Base-by-base conservation (phyloP, 2,888 invertebrate species). In the Agrypnus murinus region DNA sequence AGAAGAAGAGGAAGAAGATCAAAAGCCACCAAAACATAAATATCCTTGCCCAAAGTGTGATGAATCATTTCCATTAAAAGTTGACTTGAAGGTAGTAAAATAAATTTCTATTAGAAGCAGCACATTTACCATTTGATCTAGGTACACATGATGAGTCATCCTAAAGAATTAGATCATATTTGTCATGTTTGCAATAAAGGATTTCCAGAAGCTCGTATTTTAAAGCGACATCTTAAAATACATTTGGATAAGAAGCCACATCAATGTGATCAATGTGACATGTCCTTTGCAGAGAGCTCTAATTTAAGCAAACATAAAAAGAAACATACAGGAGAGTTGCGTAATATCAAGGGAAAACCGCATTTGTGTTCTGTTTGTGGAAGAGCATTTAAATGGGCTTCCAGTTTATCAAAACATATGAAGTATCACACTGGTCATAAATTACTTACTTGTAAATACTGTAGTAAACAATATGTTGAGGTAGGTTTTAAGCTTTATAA, bases 351-450 rank as follows among this genome's bases (percentile, higher is more conserved):
- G 63, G 86, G 86, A 34, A 85, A 82, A 79, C 86, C 84, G 71
- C 86, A 81, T 82, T 78, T 87, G 55, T 87, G 87, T 77, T 85
- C 86, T 0, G 85, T 86, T 4, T 87, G 87, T 77, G 87, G 87
- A 7, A 79, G 86, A 72, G 83, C 85, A 1, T 87, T 87, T 71
- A 87, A 87, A 78, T 87, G 87, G 86, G 85, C 87, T 1, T 87
- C 86, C 0, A 87, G 87, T 73, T 80, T 87, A 36, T 86, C 86
- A 0, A 87, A 87, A 77, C 87, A 87, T 72, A 87, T 86, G 86
- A 87, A 87, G 73, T 86, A 87, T 75, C 87, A 87, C 74, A 87
- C 87, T 1, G 86, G 87, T 2, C 86, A 86, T 75, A 87, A 87
- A 75, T 78, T 87, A 46, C 78, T 87, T 19, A 81, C 84, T 31